Evolutionary conservation across 2,797 vertebrate genomes (phyloP), one percentile per base, ranked within the genome.

Genomic region (Acanthopagrus latus): DNA sequence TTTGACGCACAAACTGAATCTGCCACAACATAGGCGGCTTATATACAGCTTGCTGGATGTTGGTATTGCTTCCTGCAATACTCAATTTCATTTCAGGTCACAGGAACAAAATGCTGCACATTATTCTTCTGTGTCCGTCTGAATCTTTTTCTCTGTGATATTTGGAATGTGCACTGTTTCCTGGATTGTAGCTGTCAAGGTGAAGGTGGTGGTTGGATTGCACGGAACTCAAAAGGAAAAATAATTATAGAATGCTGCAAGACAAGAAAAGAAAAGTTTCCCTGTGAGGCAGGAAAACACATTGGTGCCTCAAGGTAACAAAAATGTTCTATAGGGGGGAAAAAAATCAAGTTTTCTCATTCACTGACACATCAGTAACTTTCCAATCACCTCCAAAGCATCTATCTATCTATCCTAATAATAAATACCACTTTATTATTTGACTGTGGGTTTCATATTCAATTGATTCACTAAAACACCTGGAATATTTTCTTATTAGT

Each of bases 1-100:
- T 7, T 29, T 14, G 41, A 59, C 23, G 52, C 21, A 25, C 58
- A 17, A 55, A 67, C 23, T 43, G 25, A 57, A 71, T 78, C 64
- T 33, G n/a, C 38, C 21, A 2, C 43, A 33, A 16, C 63, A 54
- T 4, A 9, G 10, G 55, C 0, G 9, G 12, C n/a, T 23, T 18
- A 8, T 12, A 20, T 58, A 20, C 38, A 41, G 11, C 16, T 57
- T 18, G 4, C 64, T 55, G 50, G 4, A 62, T 23, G 23, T 41
- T n/a, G 57, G 13, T 33, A 3, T 62, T 29, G 1, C 43, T 27
- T 18, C 17, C 56, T 20, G 17, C 47, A 48, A 43, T 18, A 25
- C 43, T 64, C 29, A 20, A 20, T 55, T 65, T 20, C 3, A 1
- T 58, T 25, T 25, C 27, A 11, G 62, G 18, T 50, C 46, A 38